Percentiles rank a stretch among this genome's conserved stretches.
These are phyloP conservation scores for Dreissena polymorpha DNA, from an alignment of 1,140 invertebrate genomes.

Conservation along the genomic window DNA sequence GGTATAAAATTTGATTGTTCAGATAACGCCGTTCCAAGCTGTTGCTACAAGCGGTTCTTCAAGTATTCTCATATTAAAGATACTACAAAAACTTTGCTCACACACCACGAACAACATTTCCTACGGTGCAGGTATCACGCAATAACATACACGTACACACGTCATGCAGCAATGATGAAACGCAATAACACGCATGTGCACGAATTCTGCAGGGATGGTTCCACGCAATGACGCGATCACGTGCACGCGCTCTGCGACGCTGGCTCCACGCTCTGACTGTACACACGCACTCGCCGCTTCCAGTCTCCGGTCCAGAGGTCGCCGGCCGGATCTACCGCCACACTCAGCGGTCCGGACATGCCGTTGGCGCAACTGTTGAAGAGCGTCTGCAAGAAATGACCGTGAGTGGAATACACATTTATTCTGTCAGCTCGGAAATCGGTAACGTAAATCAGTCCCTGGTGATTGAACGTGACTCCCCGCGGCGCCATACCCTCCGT, in stretches of 20 bases:
- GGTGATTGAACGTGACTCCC: constrained; percentile 26
- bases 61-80: too few species aligned
- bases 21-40: too few species aligned
- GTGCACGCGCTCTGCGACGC: too few species aligned
- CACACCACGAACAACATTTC: too few species aligned
- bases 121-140: too few species aligned
- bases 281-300: constrained; percentile 43
- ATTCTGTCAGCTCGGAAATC: constrained; percentile 43
- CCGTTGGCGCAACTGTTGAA: constrained; percentile 3
- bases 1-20: too few species aligned
- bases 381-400: constrained; percentile 38
- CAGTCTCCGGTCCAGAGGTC: constrained; percentile 50
- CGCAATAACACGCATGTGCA: too few species aligned
- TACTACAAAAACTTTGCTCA: too few species aligned
- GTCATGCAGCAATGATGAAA: too few species aligned
- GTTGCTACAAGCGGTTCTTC: too few species aligned
- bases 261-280: constrained; percentile 7
- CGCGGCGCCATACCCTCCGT: constrained; percentile 48
- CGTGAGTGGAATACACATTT: constrained; percentile 42
- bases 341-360: constrained; percentile 40
- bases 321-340: constrained; percentile 28
- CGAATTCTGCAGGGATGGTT: neutral
- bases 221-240: constrained; percentile 1
- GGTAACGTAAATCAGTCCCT: constrained; percentile 48
- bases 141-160: too few species aligned